Conservation (phyloP, 2,113 vertebrate genomes). For the Campylorhamphus procurvoides region DNA sequence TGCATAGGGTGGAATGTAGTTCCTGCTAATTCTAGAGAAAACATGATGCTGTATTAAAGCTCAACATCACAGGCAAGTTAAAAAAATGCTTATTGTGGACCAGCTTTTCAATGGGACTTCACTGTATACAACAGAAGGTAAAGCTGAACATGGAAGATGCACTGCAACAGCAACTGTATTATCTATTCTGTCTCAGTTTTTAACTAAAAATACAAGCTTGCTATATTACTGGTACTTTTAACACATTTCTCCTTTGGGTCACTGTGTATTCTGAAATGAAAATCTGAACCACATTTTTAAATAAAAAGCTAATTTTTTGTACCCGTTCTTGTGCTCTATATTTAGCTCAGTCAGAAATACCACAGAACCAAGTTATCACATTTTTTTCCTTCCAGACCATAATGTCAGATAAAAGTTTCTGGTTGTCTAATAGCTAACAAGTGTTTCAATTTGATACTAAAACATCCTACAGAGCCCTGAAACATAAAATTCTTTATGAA, state of each 20-base stretch:
- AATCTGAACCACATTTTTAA: background rate
- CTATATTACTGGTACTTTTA: background rate
- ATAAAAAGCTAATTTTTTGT: background rate
- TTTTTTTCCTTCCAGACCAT: background rate
- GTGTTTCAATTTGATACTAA: background rate
- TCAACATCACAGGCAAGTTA: background rate
- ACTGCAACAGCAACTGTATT: background rate
- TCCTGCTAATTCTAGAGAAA: background rate
- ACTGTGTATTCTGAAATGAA: background rate
- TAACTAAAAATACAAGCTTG: background rate
- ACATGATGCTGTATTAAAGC: background rate
- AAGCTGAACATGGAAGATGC: background rate
- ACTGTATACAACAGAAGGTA: background rate
- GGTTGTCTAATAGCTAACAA: background rate
- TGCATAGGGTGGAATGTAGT: background rate
- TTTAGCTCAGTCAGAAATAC: background rate
- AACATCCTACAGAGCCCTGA: background rate
- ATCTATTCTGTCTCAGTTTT: background rate
- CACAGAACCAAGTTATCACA: background rate
- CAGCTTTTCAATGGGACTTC: background rate
- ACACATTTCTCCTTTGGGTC: background rate
- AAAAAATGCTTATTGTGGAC: background rate
- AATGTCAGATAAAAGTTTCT: background rate
- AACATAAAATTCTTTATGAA: background rate
- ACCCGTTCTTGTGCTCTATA: background rate